A percentile compares a stretch with the other conserved stretches of the same genome.
These are phyloP conservation scores for Barbus barbus DNA, from an alignment of 2,113 vertebrate species.

Conservation along the genomic window DNA sequence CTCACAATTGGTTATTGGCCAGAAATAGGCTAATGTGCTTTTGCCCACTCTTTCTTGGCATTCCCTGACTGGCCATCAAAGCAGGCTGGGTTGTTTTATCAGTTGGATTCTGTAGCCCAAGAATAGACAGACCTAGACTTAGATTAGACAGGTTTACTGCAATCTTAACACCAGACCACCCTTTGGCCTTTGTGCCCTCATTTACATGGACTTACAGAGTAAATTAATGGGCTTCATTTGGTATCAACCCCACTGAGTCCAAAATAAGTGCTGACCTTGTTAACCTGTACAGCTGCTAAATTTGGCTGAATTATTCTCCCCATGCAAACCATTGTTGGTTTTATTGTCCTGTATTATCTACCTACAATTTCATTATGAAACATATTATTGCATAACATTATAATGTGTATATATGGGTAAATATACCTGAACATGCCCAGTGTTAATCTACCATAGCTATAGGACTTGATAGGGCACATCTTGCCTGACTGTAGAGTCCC, in stretches of 20 bases:
- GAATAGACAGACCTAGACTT: slow-evolving; percentile 42
- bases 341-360: neutral
- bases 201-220: slow-evolving; percentile 28
- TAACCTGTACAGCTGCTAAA: slow-evolving; percentile 21
- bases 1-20: neutral
- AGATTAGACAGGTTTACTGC: slow-evolving; percentile 51
- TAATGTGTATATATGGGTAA: neutral
- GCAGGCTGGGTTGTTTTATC: slow-evolving; percentile 41
- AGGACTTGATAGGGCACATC: neutral
- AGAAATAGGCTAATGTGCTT: neutral
- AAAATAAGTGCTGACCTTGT: slow-evolving; percentile 38
- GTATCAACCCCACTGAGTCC: slow-evolving; percentile 20
- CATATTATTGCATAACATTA: neutral
- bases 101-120: slow-evolving; percentile 38
- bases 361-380: neutral
- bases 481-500: neutral
- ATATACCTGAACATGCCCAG: neutral
- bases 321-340: neutral
- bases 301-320: neutral
- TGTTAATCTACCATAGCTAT: neutral
- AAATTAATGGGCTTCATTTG: slow-evolving; percentile 35
- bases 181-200: slow-evolving; percentile 35
- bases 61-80: neutral
- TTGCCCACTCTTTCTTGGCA: neutral
- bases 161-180: slow-evolving; percentile 10